A percentile compares a stretch with the other conserved stretches of the same genome.
Evolutionary conservation across 1,140 invertebrate species (phyloP).

Genomic region (Heterodera schachtii): DNA sequence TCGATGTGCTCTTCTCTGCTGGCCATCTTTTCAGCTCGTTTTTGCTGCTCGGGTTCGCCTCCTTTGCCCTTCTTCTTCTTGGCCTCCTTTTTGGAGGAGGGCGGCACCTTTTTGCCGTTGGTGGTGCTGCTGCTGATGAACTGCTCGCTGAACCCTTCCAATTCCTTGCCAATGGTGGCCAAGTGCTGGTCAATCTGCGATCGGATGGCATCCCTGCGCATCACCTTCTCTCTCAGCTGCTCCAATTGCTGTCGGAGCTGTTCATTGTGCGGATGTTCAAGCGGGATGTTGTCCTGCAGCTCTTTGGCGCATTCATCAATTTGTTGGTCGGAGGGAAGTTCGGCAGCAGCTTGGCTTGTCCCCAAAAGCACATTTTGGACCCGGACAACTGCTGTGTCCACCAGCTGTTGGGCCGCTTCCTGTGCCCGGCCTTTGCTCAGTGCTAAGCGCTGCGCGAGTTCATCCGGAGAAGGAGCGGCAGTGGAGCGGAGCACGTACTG

Average conservation of each 20-base stretch:
- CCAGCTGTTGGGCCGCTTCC: not conserved
- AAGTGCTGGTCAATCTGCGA: not conserved
- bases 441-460: not conserved
- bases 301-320: slow-evolving; percentile 8
- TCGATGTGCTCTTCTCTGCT: slow-evolving; percentile 6
- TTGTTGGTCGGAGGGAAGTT: not conserved
- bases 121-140: not conserved
- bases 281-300: slow-evolving; percentile 1
- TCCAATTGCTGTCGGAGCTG: slow-evolving; percentile 5
- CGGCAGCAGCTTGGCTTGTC: not conserved
- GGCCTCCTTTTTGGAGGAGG: not conserved
- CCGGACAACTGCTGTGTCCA: not conserved
- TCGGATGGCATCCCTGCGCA: not conserved
- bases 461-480: not conserved
- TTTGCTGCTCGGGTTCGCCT: not conserved
- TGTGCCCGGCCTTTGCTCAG: not conserved
- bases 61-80: slow-evolving; percentile 15
- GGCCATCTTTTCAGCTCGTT: not conserved
- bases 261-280: not conserved
- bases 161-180: slow-evolving; percentile 8
- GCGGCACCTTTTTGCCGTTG: not conserved
- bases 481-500: not conserved
- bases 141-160: slow-evolving; percentile 6
- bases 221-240: slow-evolving; percentile 5
- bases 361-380: not conserved